Percentiles rank a stretch among this genome's conserved stretches.
Conservation (phyloP, 2,113 vertebrate genomes). For the Phoxinus phoxinus region DNA sequence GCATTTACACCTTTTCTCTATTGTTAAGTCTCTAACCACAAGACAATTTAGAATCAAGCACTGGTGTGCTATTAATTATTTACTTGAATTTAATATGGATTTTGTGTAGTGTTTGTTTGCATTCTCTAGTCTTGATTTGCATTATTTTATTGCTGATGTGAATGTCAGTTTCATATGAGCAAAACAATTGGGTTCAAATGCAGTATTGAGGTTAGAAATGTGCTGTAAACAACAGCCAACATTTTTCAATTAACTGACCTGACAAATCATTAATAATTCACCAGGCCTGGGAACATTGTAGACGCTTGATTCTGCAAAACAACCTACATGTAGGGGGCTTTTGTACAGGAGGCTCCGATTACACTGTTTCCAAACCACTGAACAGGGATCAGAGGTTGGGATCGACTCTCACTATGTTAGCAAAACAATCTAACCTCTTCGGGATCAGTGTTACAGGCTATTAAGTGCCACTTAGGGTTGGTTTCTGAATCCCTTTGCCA, state of each 20-base stretch:
- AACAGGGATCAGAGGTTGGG: constrained; percentile 3
- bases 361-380: constrained; percentile 19
- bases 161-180: neutral
- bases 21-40: neutral
- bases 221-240: constrained; percentile 1
- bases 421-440: constrained; percentile 33
- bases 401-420: constrained; percentile 21
- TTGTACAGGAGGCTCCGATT: constrained; percentile 27
- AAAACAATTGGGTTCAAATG: neutral
- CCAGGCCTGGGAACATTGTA: neutral
- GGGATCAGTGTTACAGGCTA: constrained; percentile 15
- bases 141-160: neutral
- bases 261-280: constrained; percentile 12
- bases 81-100: neutral
- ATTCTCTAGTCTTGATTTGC: neutral
- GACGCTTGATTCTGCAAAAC: constrained; percentile 27
- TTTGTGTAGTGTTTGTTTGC: neutral
- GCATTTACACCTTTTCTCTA: neutral
- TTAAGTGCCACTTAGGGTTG: constrained; percentile 30
- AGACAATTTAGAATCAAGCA: neutral
- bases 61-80: neutral
- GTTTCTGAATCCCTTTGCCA: constrained; percentile 40
- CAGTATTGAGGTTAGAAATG: neutral
- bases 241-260: neutral
- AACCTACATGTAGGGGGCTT: constrained; percentile 25